These are phyloP conservation scores for Aphidius gifuensis DNA, from an alignment of 1,140 invertebrate species.

Conservation along the genomic window DNA sequence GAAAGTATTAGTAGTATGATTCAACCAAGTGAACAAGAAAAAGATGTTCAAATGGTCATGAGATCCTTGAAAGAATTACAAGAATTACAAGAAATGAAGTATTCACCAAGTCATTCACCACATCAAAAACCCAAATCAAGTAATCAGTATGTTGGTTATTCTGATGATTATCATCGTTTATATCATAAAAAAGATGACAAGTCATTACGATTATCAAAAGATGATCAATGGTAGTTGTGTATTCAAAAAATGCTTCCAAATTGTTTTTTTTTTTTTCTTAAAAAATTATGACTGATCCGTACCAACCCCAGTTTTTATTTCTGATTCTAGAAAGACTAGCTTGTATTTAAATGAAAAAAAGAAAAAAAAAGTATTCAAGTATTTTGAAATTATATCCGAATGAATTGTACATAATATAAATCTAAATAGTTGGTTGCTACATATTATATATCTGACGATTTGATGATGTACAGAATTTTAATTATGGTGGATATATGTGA, in stretches of 20 bases:
- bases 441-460: too few species aligned
- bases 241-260: constrained; percentile 21
- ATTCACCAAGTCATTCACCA: constrained; percentile 45
- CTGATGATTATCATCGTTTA: constrained; percentile 43
- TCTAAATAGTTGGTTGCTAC: too few species aligned
- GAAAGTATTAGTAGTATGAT: constrained; percentile 28
- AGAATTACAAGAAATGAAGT: constrained; percentile 44
- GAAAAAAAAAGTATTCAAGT: background rate
- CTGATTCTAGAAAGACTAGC: background rate
- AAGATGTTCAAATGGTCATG: constrained; percentile 50
- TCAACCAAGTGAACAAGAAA: constrained; percentile 42
- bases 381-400: too few species aligned
- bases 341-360: background rate
- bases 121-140: constrained; percentile 40
- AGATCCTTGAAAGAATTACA: constrained; percentile 44
- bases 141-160: constrained; percentile 37
- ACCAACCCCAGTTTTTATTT: background rate
- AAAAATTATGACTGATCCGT: too few species aligned
- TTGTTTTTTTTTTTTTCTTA: constrained; percentile 18
- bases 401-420: too few species aligned
- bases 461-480: too few species aligned
- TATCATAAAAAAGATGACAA: constrained; percentile 49
- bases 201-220: constrained; percentile 38
- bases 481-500: too few species aligned
- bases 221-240: constrained; percentile 41